These are phyloP conservation scores for Oedothorax gibbosus DNA, from an alignment of 1,140 invertebrate species.

Conservation along the genomic window DNA sequence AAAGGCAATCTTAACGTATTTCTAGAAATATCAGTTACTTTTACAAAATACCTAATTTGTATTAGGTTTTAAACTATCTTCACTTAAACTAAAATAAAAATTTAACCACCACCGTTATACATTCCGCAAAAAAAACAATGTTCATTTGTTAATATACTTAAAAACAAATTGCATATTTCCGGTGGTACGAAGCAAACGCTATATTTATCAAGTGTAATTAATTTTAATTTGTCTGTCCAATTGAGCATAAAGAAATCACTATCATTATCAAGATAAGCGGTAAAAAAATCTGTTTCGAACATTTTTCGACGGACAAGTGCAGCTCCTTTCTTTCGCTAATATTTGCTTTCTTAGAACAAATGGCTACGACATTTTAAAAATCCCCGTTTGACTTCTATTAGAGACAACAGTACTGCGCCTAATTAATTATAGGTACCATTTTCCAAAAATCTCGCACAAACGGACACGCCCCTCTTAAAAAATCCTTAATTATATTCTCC, in stretches of 20 bases:
- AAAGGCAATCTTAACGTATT: no score
- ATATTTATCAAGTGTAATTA: no score
- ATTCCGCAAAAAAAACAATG: no score
- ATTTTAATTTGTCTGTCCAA: constrained; percentile 1
- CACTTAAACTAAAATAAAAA: no score
- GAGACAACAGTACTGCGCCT: constrained; percentile 34
- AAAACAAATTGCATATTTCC: no score
- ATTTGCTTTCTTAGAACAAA: constrained; percentile 40
- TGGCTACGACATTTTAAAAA: constrained; percentile 46
- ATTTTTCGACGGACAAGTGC: constrained; percentile 26
- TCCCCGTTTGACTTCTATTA: constrained; percentile 16
- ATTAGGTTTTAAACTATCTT: no score
- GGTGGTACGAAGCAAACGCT: no score
- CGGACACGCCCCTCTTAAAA: constrained; percentile 23
- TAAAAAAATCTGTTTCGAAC: constrained; percentile 7
- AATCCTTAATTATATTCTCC: constrained; percentile 32
- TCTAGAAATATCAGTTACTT: no score
- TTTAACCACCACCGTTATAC: no score
- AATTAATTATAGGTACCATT: constrained; percentile 49
- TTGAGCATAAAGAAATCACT: background rate
- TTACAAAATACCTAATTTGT: no score
- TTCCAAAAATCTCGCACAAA: constrained; percentile 23
- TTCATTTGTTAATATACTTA: no score
- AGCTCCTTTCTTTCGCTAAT: constrained; percentile 22
- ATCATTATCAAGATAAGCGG: constrained; percentile 6